These are phyloP conservation scores for Cossypha heuglini DNA, from an alignment of 2,797 vertebrate genomes.

Conservation along the genomic window DNA sequence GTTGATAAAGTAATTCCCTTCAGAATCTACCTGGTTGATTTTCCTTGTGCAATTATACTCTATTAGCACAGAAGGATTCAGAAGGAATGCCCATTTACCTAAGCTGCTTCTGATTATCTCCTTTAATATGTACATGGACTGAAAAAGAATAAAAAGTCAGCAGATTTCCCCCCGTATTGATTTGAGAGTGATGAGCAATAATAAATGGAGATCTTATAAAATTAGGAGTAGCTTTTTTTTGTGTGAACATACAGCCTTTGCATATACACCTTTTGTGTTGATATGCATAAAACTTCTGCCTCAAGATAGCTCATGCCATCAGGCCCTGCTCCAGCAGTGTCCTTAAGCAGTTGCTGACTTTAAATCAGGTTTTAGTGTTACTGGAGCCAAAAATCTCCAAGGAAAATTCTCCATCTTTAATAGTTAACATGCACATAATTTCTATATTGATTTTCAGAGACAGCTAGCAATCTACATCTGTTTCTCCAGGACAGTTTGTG, in stretches of 20 bases:
- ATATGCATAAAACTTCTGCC: neutral
- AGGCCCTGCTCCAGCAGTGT: neutral
- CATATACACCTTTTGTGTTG: neutral
- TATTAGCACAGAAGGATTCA: neutral
- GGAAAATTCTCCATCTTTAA: neutral
- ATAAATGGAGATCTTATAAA: neutral
- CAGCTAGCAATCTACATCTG: conserved; percentile 15
- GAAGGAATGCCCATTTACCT: neutral
- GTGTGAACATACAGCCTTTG: neutral
- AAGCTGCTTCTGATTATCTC: neutral
- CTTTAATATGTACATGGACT: neutral
- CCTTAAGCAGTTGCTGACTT: neutral
- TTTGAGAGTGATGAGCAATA: neutral
- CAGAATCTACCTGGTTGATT: neutral
- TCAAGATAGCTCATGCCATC: neutral
- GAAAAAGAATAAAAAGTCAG: neutral
- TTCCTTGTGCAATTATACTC: neutral
- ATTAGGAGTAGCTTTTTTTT: neutral
- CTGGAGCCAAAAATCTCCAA: neutral
- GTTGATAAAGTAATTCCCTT: neutral
- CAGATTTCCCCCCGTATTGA: neutral
- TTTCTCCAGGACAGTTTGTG: conserved; percentile 43
- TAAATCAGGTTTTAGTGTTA: neutral
- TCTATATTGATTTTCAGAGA: conserved; percentile 61
- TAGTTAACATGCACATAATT: neutral